Percentiles rank a stretch among this genome's conserved stretches.
These are phyloP conservation scores for Isurus oxyrinchus DNA, from an alignment of 2,113 vertebrate genomes.

Conservation along the genomic window DNA sequence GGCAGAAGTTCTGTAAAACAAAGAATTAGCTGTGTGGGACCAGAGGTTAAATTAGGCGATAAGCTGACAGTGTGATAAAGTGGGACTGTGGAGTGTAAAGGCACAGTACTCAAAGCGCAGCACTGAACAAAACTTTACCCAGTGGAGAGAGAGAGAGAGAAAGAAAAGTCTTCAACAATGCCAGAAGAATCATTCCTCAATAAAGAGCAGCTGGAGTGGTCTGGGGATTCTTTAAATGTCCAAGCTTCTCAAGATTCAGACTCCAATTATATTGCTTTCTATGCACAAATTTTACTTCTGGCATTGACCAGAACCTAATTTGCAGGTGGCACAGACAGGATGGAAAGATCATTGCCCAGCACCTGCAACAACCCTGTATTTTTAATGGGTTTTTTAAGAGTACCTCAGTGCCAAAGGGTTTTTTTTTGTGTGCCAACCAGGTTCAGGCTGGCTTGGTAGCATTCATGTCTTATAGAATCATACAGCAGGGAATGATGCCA, in stretches of 20 bases:
- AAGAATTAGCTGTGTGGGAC: constrained; percentile 37
- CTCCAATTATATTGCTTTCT: neutral
- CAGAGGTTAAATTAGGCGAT: constrained; percentile 30
- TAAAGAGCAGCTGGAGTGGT: neutral
- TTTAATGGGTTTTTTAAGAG: neutral
- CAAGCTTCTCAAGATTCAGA: neutral
- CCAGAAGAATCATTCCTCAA: neutral
- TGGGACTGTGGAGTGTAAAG: constrained; percentile 25
- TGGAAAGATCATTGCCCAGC: neutral
- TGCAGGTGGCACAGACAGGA: neutral
- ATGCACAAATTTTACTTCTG: neutral
- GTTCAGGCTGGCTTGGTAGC: neutral
- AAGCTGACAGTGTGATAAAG: constrained; percentile 36
- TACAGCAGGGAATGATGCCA: neutral
- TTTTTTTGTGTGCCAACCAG: neutral
- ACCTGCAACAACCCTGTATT: neutral
- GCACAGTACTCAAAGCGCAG: neutral
- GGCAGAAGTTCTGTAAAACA: constrained; percentile 35
- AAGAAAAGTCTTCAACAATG: neutral
- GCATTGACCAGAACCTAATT: neutral
- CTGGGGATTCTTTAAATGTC: constrained; percentile 8
- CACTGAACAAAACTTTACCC: constrained; percentile 23
- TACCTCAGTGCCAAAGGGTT: neutral
- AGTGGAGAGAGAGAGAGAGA: neutral
- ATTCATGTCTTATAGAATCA: neutral